phyloP scores from a whole-genome alignment of 53 echinoderm and acorn worm species.

The Mesocentrotus franciscanus region DNA sequence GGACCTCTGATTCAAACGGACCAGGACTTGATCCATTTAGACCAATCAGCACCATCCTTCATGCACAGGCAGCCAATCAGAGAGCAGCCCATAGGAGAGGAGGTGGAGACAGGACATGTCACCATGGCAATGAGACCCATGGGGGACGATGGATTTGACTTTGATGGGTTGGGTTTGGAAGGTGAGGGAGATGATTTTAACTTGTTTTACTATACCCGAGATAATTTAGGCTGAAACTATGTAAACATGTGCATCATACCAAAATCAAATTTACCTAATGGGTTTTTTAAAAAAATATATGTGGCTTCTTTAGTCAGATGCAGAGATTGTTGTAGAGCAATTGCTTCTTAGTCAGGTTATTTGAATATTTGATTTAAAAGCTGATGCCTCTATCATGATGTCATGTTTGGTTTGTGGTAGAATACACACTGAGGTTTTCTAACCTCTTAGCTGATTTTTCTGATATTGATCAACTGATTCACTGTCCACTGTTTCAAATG shows the following conservation, averaged over 20 bases:
- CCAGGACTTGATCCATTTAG: slow-evolving; percentile 45
- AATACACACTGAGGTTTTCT: not conserved
- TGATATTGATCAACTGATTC: not conserved
- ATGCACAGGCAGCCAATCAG: slow-evolving; percentile 53
- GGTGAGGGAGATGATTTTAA: slow-evolving; percentile 25
- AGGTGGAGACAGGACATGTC: slow-evolving; percentile 38
- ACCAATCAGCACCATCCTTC: slow-evolving; percentile 39
- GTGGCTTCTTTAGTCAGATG: too few relatives aligned
- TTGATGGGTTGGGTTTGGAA: slow-evolving; percentile 31
- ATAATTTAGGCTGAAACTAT: too few relatives aligned
- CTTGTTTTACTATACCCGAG: too few relatives aligned
- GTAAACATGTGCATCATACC: too few relatives aligned
- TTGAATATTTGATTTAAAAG: too few relatives aligned
- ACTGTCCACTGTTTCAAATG: not conserved
- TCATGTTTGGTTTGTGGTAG: too few relatives aligned
- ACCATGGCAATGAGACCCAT: slow-evolving; percentile 53
- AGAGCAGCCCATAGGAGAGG: slow-evolving; percentile 50
- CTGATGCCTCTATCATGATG: too few relatives aligned
- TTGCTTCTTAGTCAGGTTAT: too few relatives aligned
- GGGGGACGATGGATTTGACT: slow-evolving; percentile 47
- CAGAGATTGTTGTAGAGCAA: too few relatives aligned
- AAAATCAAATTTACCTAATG: too few relatives aligned
- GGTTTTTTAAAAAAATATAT: too few relatives aligned
- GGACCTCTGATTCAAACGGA: slow-evolving; percentile 30
- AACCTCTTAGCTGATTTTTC: not conserved